Evolutionary conservation across 2,113 vertebrate species (phyloP), one percentile per base, ranked within the genome.

Genomic region (Empidonax traillii): DNA sequence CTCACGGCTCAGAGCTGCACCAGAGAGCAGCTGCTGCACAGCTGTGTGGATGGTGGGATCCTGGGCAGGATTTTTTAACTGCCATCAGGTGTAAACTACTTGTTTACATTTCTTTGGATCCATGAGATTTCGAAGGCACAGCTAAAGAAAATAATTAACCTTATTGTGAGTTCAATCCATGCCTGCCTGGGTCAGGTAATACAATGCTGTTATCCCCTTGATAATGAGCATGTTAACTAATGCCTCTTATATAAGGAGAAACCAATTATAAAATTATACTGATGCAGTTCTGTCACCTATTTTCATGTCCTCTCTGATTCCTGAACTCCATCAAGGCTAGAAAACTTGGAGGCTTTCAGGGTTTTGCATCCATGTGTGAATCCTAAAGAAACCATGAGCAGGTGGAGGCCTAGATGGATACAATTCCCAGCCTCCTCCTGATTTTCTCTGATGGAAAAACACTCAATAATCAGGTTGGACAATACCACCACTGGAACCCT

Each of bases 151-250:
- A 31, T 55, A 53, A 44, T 49, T 39, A 61, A 63, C 5, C 21
- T 85, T 43, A 27, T 9, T 44, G 19, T 58, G 47, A 79, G 24
- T 14, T 83, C 41, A 62, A 17, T 20, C 10, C 0, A 0, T 44
- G 37, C 17, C 73, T 81, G 55, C 16, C n/a, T 51, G 51, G 27
- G 28, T 67, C 77, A 84, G 47, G 44, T 37, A 68, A 33, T 20
- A 44, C 14, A 62, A 14, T 24, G 8, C n/a, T 85, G n/a, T 53
- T 69, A 58, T n/a, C 7, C 85, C 24, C 30, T 67, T 77, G 20
- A 76, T 24, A 33, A 55, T 28, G 5, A n/a, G 87, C 61, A 17
- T 33, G 21, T 56, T 43, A 68, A 53, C 33, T 77, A 30, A 56
- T 4, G 1, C 56, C 19, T 69, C 44, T 76, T 68, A 20, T 2